Evolutionary conservation across 2,888 invertebrate species (phyloP).

Genomic region (Ochropacha duplaris): DNA sequence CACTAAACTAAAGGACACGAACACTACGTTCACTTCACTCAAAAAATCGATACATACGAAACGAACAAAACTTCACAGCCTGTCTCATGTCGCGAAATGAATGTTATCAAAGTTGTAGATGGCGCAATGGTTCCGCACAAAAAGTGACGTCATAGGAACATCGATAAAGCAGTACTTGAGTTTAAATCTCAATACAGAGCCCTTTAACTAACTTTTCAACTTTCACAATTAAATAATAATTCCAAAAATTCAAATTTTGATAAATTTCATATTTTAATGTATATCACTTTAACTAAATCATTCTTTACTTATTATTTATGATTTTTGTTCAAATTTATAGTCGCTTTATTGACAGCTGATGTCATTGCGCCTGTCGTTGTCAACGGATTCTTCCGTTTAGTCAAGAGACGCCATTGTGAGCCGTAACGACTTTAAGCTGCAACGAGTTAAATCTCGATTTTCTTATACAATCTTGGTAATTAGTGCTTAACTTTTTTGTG

Average conservation of each 20-base stretch:
- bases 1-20: conserved; percentile 88
- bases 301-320: not conserved
- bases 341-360: conserved; percentile 34
- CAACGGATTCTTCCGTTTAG: conserved; percentile 70
- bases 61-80: conserved; percentile 84
- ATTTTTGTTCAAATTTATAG: conserved; percentile 9
- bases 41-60: conserved; percentile 90
- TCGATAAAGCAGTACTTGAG: conserved; percentile 55
- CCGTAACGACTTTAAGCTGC: conserved; percentile 88
- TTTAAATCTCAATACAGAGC: conserved; percentile 9
- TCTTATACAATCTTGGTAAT: conserved; percentile 86
- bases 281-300: not conserved
- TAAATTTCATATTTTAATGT: not conserved
- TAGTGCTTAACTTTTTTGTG: conserved; percentile 53
- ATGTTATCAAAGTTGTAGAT: conserved; percentile 60
- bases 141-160: conserved; percentile 61
- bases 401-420: conserved; percentile 92
- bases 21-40: conserved; percentile 87
- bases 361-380: conserved; percentile 52
- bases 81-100: conserved; percentile 65
- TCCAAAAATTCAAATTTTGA: not conserved
- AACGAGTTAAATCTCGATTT: conserved; percentile 87
- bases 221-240: not conserved
- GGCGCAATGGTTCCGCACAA: conserved; percentile 46
- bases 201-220: too few relatives aligned